A percentile compares a stretch with the other conserved stretches of the same genome.
Conservation (phyloP, 2,888 invertebrate species). For the Eurytoma adleriae region DNA sequence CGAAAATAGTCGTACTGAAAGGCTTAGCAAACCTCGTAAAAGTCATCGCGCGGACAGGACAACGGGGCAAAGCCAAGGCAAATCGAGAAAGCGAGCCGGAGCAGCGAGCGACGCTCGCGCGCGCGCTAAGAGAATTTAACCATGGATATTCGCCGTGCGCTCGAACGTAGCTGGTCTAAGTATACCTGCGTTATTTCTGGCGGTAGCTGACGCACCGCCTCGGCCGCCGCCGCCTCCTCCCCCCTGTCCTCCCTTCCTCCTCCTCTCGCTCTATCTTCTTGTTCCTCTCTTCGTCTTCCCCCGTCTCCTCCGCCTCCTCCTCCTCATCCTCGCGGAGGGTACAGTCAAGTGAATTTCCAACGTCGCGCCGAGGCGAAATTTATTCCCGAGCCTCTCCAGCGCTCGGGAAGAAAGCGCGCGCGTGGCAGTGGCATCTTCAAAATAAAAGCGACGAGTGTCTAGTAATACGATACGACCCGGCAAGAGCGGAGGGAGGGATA, state of each 20-base stretch:
- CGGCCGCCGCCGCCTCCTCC: not conserved
- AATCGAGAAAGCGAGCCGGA: too few species aligned
- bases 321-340: conserved; percentile 16
- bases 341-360: conserved; percentile 51
- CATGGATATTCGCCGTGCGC: conserved; percentile 61
- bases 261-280: conserved; percentile 31
- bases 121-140: conserved; percentile 23
- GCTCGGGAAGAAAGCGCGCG: conserved; percentile 2
- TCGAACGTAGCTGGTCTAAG: conserved; percentile 72
- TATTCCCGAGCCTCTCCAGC: conserved; percentile 21
- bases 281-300: conserved; percentile 33
- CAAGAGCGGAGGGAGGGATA: not conserved
- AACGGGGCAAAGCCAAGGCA: too few species aligned
- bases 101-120: not conserved
- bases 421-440: not conserved
- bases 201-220: conserved; percentile 74
- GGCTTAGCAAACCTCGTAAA: too few species aligned
- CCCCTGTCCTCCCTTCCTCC: conserved; percentile 55
- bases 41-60: too few species aligned
- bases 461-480: conserved; percentile 43
- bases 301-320: conserved; percentile 32
- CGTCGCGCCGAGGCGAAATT: conserved; percentile 34
- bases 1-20: too few species aligned
- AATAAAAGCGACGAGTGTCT: conserved; percentile 51
- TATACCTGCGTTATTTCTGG: conserved; percentile 75